A percentile compares a stretch with the other conserved stretches of the same genome.
phyloP scores from a whole-genome alignment of 2,888 invertebrate genomes.

The Ptychoptera contaminata region DNA sequence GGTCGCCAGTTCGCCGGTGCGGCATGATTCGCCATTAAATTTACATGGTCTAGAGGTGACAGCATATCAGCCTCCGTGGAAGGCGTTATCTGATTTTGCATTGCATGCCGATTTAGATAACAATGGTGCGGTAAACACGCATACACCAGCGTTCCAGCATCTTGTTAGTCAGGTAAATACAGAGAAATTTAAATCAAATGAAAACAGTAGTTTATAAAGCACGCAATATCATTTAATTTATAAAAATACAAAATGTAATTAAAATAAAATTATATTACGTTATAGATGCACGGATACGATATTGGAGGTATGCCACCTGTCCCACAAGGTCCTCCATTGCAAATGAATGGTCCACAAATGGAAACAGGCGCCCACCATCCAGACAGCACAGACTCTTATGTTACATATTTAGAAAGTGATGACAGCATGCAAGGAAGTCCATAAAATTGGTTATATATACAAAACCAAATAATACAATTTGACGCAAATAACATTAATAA shows the following conservation, averaged over 20 bases:
- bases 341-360: constrained; percentile 39
- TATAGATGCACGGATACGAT: constrained; percentile 85
- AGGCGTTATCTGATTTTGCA: constrained; percentile 89
- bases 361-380: constrained; percentile 51
- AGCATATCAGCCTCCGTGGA: constrained; percentile 96
- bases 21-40: constrained; percentile 75
- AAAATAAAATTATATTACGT: constrained; percentile 6
- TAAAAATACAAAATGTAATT: not conserved
- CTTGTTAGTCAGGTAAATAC: constrained; percentile 75
- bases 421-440: constrained; percentile 60
- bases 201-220: constrained; percentile 3
- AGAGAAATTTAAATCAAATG: not conserved
- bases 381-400: constrained; percentile 73
- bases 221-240: not conserved
- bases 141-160: constrained; percentile 87
- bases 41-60: constrained; percentile 73
- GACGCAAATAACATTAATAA: too few relatives aligned
- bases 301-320: constrained; percentile 39
- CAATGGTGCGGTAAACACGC: constrained; percentile 57
- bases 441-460: constrained; percentile 27
- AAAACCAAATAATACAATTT: too few relatives aligned
- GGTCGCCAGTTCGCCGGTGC: constrained; percentile 88
- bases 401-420: constrained; percentile 85
- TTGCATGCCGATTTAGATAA: constrained; percentile 82
- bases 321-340: constrained; percentile 39